phyloP scores from a whole-genome alignment of 2,888 invertebrate genomes.

The Tholera decimalis region DNA sequence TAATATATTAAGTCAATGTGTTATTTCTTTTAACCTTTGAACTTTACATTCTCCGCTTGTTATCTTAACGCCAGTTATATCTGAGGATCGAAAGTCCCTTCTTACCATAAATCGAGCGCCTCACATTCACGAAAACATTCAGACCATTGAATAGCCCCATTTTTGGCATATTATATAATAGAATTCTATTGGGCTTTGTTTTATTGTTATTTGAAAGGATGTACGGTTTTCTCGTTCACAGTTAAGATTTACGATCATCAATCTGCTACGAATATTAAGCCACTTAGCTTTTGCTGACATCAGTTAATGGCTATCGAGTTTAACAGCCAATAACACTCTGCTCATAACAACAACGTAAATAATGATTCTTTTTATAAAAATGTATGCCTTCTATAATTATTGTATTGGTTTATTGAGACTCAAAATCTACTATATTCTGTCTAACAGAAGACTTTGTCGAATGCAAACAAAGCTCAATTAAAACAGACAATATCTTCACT shows the following conservation, averaged over 20 bases:
- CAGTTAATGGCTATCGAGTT: conserved; percentile 36
- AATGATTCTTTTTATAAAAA: neutral
- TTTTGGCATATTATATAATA: conserved; percentile 3
- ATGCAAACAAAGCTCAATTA: conserved; percentile 26
- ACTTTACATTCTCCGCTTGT: conserved; percentile 29
- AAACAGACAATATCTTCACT: conserved; percentile 26
- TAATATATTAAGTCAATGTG: conserved; percentile 24
- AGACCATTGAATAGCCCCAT: neutral
- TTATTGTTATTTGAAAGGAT: conserved; percentile 11
- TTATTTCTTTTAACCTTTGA: conserved; percentile 52
- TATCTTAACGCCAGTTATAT: conserved; percentile 31
- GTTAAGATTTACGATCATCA: conserved; percentile 33
- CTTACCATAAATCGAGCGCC: conserved; percentile 6
- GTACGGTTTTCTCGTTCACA: conserved; percentile 11
- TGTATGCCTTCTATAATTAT: neutral
- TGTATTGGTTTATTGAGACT: conserved; percentile 4
- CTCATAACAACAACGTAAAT: conserved; percentile 18
- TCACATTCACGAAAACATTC: conserved; percentile 14
- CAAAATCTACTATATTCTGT: conserved; percentile 13
- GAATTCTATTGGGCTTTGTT: conserved; percentile 15
- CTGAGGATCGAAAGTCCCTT: conserved; percentile 18
- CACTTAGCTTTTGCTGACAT: conserved; percentile 25
- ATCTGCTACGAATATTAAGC: conserved; percentile 33
- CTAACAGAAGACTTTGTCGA: neutral
- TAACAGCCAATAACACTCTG: conserved; percentile 20